Evolutionary conservation across 2,888 invertebrate species (phyloP), one percentile per base, ranked within the genome.

Genomic region (Nematopogon swammerdamellus): DNA sequence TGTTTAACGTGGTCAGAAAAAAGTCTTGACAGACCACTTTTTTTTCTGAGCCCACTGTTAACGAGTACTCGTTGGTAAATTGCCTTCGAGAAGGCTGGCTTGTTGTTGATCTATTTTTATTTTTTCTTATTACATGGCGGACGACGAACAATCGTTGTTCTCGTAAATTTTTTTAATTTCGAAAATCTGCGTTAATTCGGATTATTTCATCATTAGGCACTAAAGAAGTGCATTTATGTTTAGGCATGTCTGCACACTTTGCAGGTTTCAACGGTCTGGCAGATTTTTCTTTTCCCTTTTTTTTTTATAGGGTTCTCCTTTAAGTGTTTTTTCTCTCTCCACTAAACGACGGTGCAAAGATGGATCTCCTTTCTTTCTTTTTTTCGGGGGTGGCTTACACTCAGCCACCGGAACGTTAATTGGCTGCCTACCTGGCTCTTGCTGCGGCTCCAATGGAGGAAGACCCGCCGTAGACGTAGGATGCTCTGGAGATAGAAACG

Each of bases 91-190:
- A 25, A 25, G 25, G 25, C 25, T 25, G 25, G 5, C 25, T 25
- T 25, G 25, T 25, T 25, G 25, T 25, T 25, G 25, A 25, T 46
- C 55, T 52, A 49, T 50, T 57, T 50, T 59, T 59, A 47, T 47
- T 48, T 29, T 52, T 57, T 46, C 55, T 53, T 49, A 54, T 56
- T 49, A 59, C 52, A 45, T 57, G 55, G 44, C 53, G 51, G 17
- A 51, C 36, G 19, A 58, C 6, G 51, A 58, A 60, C 46, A 55
- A 51, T 18, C 58, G 47, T 50, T 60, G 58, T 46, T 58, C 57
- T 47, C 57, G 54, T 52, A 55, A 43, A 50, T 47, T 50, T 44
- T 42, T 5, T 25, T 52, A 42, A 44, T 44, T 46, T 25, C 56
- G 51, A 53, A 55, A 58, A 45, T 53, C 50, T 14, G 6, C 51